A percentile compares a stretch with the other conserved stretches of the same genome.
These are phyloP conservation scores for Hesperia comma DNA, from an alignment of 2,888 invertebrate genomes.

Conservation along the genomic window DNA sequence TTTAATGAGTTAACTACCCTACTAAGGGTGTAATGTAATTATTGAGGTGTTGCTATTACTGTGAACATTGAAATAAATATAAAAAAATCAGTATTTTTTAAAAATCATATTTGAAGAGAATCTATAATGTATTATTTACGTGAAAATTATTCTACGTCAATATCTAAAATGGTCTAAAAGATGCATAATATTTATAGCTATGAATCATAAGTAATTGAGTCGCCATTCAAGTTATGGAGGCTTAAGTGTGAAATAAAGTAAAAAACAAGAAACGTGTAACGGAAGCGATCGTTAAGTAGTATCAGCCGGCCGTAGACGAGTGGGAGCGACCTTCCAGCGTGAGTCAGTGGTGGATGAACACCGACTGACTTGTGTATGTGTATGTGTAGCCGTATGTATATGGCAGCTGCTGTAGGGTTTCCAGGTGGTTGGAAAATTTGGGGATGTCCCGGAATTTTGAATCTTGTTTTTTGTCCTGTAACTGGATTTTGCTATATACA, in stretches of 20 bases:
- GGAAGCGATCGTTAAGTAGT: conserved; percentile 31
- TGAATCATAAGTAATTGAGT: conserved; percentile 18
- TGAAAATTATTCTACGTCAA: background rate
- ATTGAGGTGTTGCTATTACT: too few relatives aligned
- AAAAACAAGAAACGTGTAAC: conserved; percentile 23
- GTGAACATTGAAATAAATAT: too few relatives aligned
- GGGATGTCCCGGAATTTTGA: too few relatives aligned
- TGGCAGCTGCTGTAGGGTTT: conserved; percentile 48
- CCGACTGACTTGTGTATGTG: conserved; percentile 37
- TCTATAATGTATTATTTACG: background rate
- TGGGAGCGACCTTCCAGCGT: conserved; percentile 67
- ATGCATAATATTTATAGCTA: conserved; percentile 4
- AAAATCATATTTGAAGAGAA: too few relatives aligned
- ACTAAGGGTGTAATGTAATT: too few relatives aligned
- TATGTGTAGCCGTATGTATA: conserved; percentile 55
- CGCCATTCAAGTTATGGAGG: conserved; percentile 13
- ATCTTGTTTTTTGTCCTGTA: too few relatives aligned
- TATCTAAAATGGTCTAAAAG: too few relatives aligned
- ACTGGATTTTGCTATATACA: too few relatives aligned
- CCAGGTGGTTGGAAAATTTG: too few relatives aligned
- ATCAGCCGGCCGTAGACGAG: conserved; percentile 41
- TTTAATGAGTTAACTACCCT: too few relatives aligned
- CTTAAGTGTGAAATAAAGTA: conserved; percentile 10
- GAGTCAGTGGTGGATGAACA: conserved; percentile 54
- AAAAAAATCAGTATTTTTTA: too few relatives aligned